These are phyloP conservation scores for Neogobius melanostomus DNA, from an alignment of 2,113 vertebrate genomes.

Conservation along the genomic window DNA sequence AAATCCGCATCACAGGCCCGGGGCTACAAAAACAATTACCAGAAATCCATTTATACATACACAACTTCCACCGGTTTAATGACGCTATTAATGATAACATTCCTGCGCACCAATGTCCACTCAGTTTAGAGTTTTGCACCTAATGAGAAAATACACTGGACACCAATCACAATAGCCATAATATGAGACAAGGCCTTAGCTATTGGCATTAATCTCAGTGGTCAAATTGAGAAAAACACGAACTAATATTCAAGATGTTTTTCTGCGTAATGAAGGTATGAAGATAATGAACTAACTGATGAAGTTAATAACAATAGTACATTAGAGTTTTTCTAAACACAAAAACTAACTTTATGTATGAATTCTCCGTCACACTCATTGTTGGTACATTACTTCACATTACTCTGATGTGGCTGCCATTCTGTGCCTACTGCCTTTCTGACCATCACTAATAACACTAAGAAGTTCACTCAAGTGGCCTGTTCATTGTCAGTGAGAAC, in stretches of 20 bases:
- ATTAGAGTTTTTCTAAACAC: too few relatives aligned
- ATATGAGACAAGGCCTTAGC: slow-evolving; percentile 19
- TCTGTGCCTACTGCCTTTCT: not conserved
- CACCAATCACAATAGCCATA: slow-evolving; percentile 18
- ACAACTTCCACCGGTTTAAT: slow-evolving; percentile 68
- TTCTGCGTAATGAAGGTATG: not conserved
- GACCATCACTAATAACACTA: not conserved
- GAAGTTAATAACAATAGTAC: too few relatives aligned
- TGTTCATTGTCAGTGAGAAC: not conserved
- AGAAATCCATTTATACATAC: slow-evolving; percentile 75
- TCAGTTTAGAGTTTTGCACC: slow-evolving; percentile 32
- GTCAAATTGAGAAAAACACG: not conserved
- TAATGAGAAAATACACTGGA: slow-evolving; percentile 25
- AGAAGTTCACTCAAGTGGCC: not conserved
- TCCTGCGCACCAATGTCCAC: slow-evolving; percentile 42
- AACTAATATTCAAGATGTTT: not conserved
- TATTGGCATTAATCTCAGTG: slow-evolving; percentile 9
- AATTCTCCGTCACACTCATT: not conserved
- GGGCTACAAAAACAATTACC: slow-evolving; percentile 77
- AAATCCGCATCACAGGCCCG: slow-evolving; percentile 59
- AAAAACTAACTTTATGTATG: too few relatives aligned
- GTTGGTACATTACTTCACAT: not conserved
- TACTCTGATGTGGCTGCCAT: not conserved
- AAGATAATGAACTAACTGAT: not conserved
- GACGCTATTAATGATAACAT: slow-evolving; percentile 73